Percentiles rank a stretch among this genome's conserved stretches.
Evolutionary conservation across 37 sponge, comb jelly and placozoan genomes (phyloP).

Genomic region (Ephydatia muelleri): DNA sequence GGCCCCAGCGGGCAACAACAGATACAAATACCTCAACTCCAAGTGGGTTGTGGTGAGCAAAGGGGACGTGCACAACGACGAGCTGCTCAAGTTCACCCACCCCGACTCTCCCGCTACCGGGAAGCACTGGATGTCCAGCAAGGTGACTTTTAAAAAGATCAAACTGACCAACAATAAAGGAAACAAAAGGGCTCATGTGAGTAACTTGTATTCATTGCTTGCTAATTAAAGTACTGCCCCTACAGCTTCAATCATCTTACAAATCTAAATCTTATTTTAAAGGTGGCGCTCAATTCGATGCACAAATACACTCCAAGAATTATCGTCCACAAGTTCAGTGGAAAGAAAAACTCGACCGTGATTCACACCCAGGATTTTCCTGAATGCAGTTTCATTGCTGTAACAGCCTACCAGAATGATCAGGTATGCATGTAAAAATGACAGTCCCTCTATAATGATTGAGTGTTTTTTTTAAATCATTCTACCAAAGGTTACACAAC

Average conservation of each 20-base stretch:
- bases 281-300: constrained; percentile 84
- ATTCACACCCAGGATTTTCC: constrained; percentile 64
- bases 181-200: constrained; percentile 63
- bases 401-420: constrained; percentile 91
- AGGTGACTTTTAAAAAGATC: constrained; percentile 78
- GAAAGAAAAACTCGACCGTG: constrained; percentile 33
- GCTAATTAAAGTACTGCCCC: not conserved
- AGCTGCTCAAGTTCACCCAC: constrained; percentile 46
- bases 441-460: not conserved
- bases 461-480: not conserved
- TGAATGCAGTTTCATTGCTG: constrained; percentile 70
- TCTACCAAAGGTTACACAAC: constrained; percentile 66
- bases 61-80: constrained; percentile 54
- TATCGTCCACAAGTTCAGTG: constrained; percentile 36
- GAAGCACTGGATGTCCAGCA: constrained; percentile 69
- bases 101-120: constrained; percentile 78
- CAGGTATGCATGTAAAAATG: constrained; percentile 26
- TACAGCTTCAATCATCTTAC: not conserved
- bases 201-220: constrained; percentile 7
- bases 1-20: constrained; percentile 62
- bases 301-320: constrained; percentile 77
- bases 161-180: constrained; percentile 81
- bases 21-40: constrained; percentile 90
- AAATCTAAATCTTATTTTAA: constrained; percentile 3
- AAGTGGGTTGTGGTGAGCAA: constrained; percentile 85